These are phyloP conservation scores for Sitodiplosis mosellana DNA, from an alignment of 1,140 invertebrate species.

Conservation along the genomic window DNA sequence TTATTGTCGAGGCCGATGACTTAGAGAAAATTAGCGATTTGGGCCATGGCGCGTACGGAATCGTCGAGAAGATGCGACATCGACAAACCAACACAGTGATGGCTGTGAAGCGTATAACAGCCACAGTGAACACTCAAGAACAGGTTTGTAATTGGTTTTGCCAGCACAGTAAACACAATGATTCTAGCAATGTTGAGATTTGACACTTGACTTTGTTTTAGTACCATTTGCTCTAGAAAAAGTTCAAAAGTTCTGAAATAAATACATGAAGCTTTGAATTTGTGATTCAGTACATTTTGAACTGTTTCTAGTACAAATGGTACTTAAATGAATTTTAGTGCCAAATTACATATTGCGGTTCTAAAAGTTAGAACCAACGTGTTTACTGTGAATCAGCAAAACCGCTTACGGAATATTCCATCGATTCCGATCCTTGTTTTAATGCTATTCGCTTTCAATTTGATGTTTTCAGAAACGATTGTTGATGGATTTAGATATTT, in stretches of 20 bases:
- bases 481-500: constrained; percentile 92
- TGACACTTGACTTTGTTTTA: no score
- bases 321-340: no score
- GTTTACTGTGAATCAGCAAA: background rate
- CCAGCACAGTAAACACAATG: no score
- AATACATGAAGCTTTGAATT: no score
- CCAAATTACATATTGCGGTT: no score
- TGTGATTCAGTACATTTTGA: no score
- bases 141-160: constrained; percentile 9
- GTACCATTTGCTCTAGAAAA: no score
- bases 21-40: constrained; percentile 72
- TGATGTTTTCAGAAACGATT: constrained; percentile 56
- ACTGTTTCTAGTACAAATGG: no score
- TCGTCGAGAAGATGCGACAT: constrained; percentile 92
- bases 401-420: no score
- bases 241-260: no score
- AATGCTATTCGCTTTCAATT: background rate
- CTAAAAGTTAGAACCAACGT: no score
- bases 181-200: no score
- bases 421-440: background rate
- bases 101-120: constrained; percentile 93
- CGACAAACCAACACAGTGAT: constrained; percentile 73
- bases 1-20: constrained; percentile 82
- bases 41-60: constrained; percentile 87
- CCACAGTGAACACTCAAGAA: constrained; percentile 82